Percentiles rank a stretch among this genome's conserved stretches.
These are phyloP conservation scores for Nansenia antarctica DNA, from an alignment of 2,113 vertebrate species.

Conservation along the genomic window DNA sequence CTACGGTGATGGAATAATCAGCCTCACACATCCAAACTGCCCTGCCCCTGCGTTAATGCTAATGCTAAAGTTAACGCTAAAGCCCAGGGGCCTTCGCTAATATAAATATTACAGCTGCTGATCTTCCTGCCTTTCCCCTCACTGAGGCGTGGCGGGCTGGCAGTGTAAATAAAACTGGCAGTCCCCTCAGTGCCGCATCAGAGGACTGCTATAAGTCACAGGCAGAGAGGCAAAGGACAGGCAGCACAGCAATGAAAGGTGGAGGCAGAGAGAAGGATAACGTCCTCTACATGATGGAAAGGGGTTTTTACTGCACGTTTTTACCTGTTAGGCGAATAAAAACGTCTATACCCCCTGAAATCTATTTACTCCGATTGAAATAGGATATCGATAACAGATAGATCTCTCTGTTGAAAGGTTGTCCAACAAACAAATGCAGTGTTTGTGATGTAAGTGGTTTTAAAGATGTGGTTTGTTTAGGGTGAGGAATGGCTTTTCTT, in stretches of 20 bases:
- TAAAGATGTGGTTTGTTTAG: background rate
- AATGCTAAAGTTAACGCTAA: background rate
- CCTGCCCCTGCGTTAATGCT: no score
- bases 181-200: constrained; percentile 1
- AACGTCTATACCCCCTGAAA: background rate
- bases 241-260: constrained; percentile 4
- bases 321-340: background rate
- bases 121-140: background rate
- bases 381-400: background rate
- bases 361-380: background rate
- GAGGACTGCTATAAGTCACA: background rate
- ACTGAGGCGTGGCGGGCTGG: background rate
- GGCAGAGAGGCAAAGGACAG: background rate
- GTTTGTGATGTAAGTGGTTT: background rate
- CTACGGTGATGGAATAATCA: background rate
- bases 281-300: background rate
- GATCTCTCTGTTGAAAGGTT: background rate
- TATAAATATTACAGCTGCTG: background rate
- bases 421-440: background rate
- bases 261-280: background rate
- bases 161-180: background rate
- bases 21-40: background rate
- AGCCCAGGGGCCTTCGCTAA: constrained; percentile 1
- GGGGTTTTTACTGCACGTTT: background rate
- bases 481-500: background rate